Conservation (phyloP, 1,140 invertebrate species). For the Drosophila kohkoa region DNA sequence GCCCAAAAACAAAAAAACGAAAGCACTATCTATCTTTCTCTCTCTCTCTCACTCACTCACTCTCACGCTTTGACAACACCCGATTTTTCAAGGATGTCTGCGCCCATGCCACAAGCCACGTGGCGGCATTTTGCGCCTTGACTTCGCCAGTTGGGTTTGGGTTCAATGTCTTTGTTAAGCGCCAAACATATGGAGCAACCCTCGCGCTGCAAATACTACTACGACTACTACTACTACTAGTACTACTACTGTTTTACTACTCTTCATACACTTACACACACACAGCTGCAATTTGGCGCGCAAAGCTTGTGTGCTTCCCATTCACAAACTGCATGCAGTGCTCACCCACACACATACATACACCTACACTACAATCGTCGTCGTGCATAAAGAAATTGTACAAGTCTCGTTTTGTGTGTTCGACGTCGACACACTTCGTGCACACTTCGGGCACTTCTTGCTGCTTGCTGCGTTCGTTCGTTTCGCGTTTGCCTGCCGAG, state of each 20-base stretch:
- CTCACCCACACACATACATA: constrained; percentile 4
- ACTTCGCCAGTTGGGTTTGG: constrained; percentile 40
- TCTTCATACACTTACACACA: constrained; percentile 12
- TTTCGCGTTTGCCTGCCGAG: constrained; percentile 42
- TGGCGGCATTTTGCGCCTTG: constrained; percentile 49
- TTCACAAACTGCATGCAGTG: constrained; percentile 51
- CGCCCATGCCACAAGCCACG: constrained; percentile 67
- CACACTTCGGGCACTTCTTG: neutral
- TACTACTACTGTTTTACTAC: constrained; percentile 19
- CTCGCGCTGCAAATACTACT: constrained; percentile 37
- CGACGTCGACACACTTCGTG: neutral
- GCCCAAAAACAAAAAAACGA: constrained; percentile 54
- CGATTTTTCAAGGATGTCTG: constrained; percentile 73
- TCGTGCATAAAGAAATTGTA: constrained; percentile 19
- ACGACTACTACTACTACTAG: constrained; percentile 16
- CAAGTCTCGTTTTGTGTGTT: neutral
- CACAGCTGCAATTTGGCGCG: constrained; percentile 39
- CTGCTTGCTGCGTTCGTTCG: neutral
- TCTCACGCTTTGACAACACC: constrained; percentile 50
- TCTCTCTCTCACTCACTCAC: neutral
- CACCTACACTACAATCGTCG: neutral
- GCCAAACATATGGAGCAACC: constrained; percentile 32
- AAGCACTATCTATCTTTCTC: constrained; percentile 10
- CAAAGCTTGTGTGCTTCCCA: constrained; percentile 31
- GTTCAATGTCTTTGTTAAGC: constrained; percentile 58